These are phyloP conservation scores for Trichoplusia ni DNA, from an alignment of 1,140 invertebrate genomes.

Conservation along the genomic window DNA sequence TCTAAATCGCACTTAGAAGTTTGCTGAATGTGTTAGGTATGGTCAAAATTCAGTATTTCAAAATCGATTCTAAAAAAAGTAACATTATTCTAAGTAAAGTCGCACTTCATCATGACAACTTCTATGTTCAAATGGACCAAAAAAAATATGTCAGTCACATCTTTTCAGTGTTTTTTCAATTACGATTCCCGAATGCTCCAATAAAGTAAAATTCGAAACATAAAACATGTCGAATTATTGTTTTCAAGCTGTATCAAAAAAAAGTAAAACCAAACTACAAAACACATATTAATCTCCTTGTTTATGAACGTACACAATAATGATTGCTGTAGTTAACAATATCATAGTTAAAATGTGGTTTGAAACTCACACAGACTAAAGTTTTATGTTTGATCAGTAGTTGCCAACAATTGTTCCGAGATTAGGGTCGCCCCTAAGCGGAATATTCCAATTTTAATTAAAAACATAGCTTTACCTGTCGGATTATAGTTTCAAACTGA, in stretches of 20 bases:
- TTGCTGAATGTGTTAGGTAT: too few relatives aligned
- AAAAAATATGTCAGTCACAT: too few relatives aligned
- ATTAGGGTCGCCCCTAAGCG: slow-evolving; percentile 32
- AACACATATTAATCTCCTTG: background rate
- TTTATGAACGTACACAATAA: background rate
- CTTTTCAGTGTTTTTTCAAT: too few relatives aligned
- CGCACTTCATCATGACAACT: too few relatives aligned
- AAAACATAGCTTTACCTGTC: slow-evolving; percentile 4
- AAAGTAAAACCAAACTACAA: background rate
- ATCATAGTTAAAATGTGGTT: slow-evolving; percentile 41
- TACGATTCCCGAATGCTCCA: too few relatives aligned
- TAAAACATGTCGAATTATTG: too few relatives aligned
- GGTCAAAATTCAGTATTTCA: too few relatives aligned
- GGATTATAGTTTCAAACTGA: background rate
- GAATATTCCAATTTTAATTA: slow-evolving; percentile 22
- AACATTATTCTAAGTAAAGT: too few relatives aligned
- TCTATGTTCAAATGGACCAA: too few relatives aligned
- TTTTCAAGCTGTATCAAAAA: background rate
- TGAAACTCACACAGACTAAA: slow-evolving; percentile 31
- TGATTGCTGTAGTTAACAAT: slow-evolving; percentile 22
- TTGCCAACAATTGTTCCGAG: slow-evolving; percentile 30
- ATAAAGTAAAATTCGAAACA: too few relatives aligned
- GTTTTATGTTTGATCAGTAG: slow-evolving; percentile 36
- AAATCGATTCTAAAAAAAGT: too few relatives aligned
- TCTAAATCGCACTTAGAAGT: too few relatives aligned